These are phyloP conservation scores for Ceratina calcarata DNA, from an alignment of 1,140 invertebrate species.

Conservation along the genomic window DNA sequence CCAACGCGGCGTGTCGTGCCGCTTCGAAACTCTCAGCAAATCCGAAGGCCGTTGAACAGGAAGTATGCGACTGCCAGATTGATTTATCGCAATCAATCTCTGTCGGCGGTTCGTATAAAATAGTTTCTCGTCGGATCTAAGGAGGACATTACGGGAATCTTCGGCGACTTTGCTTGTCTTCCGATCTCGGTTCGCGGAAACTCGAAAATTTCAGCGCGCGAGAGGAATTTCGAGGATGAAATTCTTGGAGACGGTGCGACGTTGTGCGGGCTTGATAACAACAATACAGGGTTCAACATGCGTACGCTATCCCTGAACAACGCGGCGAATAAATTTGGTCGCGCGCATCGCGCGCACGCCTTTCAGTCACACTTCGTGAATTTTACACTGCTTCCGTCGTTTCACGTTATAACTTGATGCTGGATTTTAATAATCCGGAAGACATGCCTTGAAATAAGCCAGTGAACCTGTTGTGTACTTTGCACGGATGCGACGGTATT, in stretches of 20 bases:
- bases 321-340: conserved; percentile 33
- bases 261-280: conserved; percentile 7
- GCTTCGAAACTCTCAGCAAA: conserved; percentile 15
- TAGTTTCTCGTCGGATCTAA: background rate
- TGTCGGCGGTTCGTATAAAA: background rate
- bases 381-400: conserved; percentile 21
- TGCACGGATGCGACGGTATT: no score
- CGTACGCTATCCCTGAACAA: conserved; percentile 19
- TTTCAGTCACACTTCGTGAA: conserved; percentile 24
- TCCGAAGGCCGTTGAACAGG: background rate
- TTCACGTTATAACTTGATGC: conserved; percentile 19
- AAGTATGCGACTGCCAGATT: conserved; percentile 14
- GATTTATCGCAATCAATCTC: conserved; percentile 32
- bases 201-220: background rate
- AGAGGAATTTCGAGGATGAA: background rate
- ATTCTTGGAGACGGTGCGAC: background rate
- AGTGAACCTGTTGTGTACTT: no score
- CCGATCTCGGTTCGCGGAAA: background rate
- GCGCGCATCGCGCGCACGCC: background rate
- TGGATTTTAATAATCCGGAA: conserved; percentile 29
- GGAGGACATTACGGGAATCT: background rate
- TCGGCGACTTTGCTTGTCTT: background rate
- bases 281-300: background rate
- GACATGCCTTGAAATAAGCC: background rate
- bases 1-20: background rate